Percentiles rank a stretch among this genome's conserved stretches.
Evolutionary conservation across 2,888 invertebrate species (phyloP).

Genomic region (Dione vanillae): DNA sequence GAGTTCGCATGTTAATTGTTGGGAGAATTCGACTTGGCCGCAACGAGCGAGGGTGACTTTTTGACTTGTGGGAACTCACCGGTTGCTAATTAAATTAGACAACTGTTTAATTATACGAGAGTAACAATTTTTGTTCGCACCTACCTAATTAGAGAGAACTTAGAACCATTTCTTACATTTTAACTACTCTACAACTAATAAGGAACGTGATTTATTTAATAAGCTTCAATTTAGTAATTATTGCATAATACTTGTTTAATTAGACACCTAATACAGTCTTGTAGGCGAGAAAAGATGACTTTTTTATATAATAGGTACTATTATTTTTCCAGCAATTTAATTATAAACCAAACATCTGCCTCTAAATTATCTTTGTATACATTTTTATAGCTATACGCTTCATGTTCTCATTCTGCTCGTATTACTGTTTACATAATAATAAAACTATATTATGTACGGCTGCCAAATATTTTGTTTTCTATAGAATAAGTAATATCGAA

Average conservation of each 20-base stretch:
- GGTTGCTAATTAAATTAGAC: constrained; percentile 82
- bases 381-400: too few relatives aligned
- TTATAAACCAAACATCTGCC: neutral
- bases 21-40: constrained; percentile 69
- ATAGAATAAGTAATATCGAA: too few relatives aligned
- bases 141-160: constrained; percentile 47
- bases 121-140: constrained; percentile 60
- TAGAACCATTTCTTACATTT: constrained; percentile 31
- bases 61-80: constrained; percentile 79
- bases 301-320: constrained; percentile 34
- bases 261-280: constrained; percentile 5
- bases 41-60: constrained; percentile 75
- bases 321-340: neutral
- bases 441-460: too few relatives aligned
- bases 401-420: too few relatives aligned
- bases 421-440: too few relatives aligned
- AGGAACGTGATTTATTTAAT: constrained; percentile 35
- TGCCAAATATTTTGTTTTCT: too few relatives aligned
- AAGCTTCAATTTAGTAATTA: constrained; percentile 14
- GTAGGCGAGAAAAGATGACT: constrained; percentile 22
- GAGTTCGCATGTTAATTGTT: constrained; percentile 74
- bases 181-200: constrained; percentile 23
- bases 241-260: constrained; percentile 15
- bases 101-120: constrained; percentile 76
- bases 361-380: too few relatives aligned